Base-by-base conservation (phyloP, 2,113 vertebrate genomes). In the Chaetops frenatus region DNA sequence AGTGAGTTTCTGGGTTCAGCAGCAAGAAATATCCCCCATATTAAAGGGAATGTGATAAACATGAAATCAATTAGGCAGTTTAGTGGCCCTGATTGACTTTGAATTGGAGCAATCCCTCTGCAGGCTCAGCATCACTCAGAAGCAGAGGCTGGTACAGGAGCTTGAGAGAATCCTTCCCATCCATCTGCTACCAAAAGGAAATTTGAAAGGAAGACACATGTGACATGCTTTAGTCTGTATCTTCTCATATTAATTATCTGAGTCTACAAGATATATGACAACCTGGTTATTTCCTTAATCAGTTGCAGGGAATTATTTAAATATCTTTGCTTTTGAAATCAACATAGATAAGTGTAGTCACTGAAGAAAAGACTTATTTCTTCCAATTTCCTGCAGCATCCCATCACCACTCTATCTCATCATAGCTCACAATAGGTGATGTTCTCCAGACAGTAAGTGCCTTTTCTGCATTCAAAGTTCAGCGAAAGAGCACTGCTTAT, bases 51-150 rank as follows among this genome's bases (percentile, higher is more conserved):
- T 53, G 31, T 57, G 15, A 33, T 64, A 74, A 70, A 78, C 8
- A 42, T 6, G 10, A 70, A 69, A 61, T 50, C 9, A 45, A 0
- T 45, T 50, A 33, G 29, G 6, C 1, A 2, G 5, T 48, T 70
- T 50, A 57, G 42, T 51, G n/a, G 12, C 15, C 24, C 1, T 2
- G 28, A 65, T 66, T 89, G 71, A 60, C 35, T 88, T 12, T 35
- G 44, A 84, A 44, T 9, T 45, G 36, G 31, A 70, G 33, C 40
- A 74, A 71, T n/a, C 20, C 6, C 10, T 86, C 36, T 53, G 24
- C 40, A 61, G 15, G 18, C 25, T 71, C 29, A 66, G 70, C 25
- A 44, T 61, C 25, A 36, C 42, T 69, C 22, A 36, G n/a, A 53
- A 65, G 44, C 51, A 45, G n/a, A 50, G 64, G 11, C 18, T 29